Evolutionary conservation across 2,888 invertebrate genomes (phyloP), one percentile per base, ranked within the genome.

Genomic region (Cheilosia urbana): DNA sequence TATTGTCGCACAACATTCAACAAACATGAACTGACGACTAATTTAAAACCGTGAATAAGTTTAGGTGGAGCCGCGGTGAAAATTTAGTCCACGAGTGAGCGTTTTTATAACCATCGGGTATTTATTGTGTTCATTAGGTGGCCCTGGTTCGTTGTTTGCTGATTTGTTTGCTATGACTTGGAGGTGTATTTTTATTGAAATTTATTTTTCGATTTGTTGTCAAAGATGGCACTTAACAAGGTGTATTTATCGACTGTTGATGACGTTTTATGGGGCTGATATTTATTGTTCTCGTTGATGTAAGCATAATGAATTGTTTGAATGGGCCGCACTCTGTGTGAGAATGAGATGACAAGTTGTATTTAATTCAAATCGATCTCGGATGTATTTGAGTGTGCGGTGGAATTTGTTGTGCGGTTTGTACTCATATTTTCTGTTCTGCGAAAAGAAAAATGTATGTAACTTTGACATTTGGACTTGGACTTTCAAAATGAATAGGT

Each of bases 161-260:
- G 73, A 79, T 80, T 80, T 84, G 69, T 79, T 55, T 76, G 73
- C 80, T 75, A 42, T 79, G 75, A 71, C 79, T 72, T 53, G 58
- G 45, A 45, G 37, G 71, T 75, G 69, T 72, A 13, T 69, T 65
- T 65, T 42, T 65, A 37, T 60, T 45, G 58, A 80, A 72, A 85
- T 81, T 81, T 81, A 85, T 80, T 81, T 72, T 72, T 77, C 80
- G 84, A 80, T 76, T 76, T 76, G 71, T 76, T 85, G 80, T 85
- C 71, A 80, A 85, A 66, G 80, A 75, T 85, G 84, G 71, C 84
- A 85, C 85, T 85, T 81, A 85, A 85, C 81, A 85, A 85, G 85
- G 71, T 85, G 85, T 85, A 85, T 85, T 85, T 81, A 85, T 85
- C 68, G 85, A 72, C 76, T 77, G 81, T 81, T 81, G 63, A 68